Conservation (phyloP, 2,888 invertebrate genomes). For the Epinotia nisella region DNA sequence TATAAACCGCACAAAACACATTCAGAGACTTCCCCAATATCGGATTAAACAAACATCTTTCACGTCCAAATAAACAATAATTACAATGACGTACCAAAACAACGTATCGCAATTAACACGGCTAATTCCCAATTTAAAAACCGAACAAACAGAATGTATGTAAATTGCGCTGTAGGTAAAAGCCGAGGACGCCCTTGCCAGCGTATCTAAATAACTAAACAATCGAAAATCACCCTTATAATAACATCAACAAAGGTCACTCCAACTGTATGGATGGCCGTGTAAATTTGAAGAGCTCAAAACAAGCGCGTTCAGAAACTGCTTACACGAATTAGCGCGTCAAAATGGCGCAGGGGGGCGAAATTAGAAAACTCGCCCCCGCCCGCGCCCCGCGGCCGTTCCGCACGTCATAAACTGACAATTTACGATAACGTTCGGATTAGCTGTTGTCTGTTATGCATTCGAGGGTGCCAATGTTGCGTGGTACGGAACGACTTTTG, state of each 20-base stretch:
- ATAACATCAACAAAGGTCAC: conserved; percentile 51
- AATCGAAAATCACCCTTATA: conserved; percentile 57
- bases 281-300: conserved; percentile 77
- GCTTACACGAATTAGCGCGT: conserved; percentile 85
- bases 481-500: conserved; percentile 44
- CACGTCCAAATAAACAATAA: conserved; percentile 42
- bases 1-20: conserved; percentile 1
- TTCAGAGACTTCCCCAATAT: conserved; percentile 32
- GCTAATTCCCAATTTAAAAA: conserved; percentile 84
- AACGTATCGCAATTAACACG: conserved; percentile 74
- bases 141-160: conserved; percentile 83
- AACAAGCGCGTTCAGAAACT: conserved; percentile 84
- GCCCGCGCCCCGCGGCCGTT: conserved; percentile 72
- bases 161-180: conserved; percentile 82
- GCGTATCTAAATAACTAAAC: conserved; percentile 42
- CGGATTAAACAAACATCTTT: conserved; percentile 40
- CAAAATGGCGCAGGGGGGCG: conserved; percentile 80
- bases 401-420: conserved; percentile 86
- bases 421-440: conserved; percentile 85
- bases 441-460: conserved; percentile 76
- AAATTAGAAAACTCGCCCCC: conserved; percentile 81
- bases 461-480: conserved; percentile 51
- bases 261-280: conserved; percentile 50
- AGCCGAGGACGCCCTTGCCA: conserved; percentile 63
- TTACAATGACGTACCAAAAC: conserved; percentile 61